phyloP scores from a whole-genome alignment of 2,888 invertebrate genomes.

The Apodemia zela region DNA sequence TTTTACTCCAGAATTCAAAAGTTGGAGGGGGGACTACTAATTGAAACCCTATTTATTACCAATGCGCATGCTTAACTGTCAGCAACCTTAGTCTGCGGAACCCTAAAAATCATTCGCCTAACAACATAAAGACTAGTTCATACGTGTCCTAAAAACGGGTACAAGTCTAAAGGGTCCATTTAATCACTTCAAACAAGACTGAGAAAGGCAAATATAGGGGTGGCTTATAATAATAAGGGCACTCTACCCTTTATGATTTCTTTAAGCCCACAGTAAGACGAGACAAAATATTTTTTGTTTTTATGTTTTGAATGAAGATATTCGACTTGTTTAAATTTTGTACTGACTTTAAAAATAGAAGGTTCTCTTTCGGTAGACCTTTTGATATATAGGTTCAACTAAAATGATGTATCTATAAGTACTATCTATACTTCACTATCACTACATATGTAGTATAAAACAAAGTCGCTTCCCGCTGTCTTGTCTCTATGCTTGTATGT shows the following conservation, averaged over 20 bases:
- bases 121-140: neutral
- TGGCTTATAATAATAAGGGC: slow-evolving; percentile 59
- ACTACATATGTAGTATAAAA: no score
- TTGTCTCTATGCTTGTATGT: no score
- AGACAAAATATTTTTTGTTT: slow-evolving; percentile 12
- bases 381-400: no score
- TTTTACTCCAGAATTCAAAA: no score
- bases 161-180: slow-evolving; percentile 21
- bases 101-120: neutral
- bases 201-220: slow-evolving; percentile 68
- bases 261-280: slow-evolving; percentile 34
- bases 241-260: slow-evolving; percentile 41
- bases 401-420: no score
- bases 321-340: neutral
- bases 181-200: slow-evolving; percentile 39
- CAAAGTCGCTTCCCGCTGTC: no score
- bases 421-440: no score
- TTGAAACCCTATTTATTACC: neutral
- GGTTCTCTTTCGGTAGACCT: no score
- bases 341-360: neutral
- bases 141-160: slow-evolving; percentile 2
- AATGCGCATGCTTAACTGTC: neutral
- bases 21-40: neutral
- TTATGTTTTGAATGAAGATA: neutral
- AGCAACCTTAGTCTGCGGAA: neutral